Conservation (phyloP, 2,888 invertebrate species). For the Tetramorium bicarinatum region DNA sequence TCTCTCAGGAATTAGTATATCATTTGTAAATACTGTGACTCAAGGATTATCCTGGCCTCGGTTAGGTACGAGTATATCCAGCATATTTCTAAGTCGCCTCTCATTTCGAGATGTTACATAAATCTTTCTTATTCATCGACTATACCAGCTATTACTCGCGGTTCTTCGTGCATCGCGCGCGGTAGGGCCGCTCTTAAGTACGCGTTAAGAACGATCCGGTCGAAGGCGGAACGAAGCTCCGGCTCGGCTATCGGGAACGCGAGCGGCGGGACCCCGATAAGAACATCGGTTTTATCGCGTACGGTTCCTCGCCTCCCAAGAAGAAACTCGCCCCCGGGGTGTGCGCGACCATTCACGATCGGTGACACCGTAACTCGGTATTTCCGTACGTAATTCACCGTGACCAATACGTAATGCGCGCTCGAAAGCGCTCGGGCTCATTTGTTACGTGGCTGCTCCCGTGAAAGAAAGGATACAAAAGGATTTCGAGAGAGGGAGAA, state of each 20-base stretch:
- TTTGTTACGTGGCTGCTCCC: conserved; percentile 71
- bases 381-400: conserved; percentile 77
- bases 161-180: conserved; percentile 14
- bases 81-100: conserved; percentile 18
- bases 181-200: conserved; percentile 28
- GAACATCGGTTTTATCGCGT: conserved; percentile 65
- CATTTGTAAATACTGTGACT: conserved; percentile 1
- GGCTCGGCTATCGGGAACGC: conserved; percentile 52
- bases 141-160: conserved; percentile 16
- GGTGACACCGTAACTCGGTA: conserved; percentile 77
- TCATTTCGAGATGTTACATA: conserved; percentile 24
- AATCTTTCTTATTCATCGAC: conserved; percentile 51
- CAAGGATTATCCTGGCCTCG: conserved; percentile 9
- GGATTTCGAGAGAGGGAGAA: conserved; percentile 62
- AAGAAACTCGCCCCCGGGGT: conserved; percentile 51
- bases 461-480: conserved; percentile 69
- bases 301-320: conserved; percentile 71
- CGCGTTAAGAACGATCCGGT: conserved; percentile 38
- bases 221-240: conserved; percentile 31
- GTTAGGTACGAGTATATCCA: not conserved
- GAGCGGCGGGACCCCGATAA: conserved; percentile 64
- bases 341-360: conserved; percentile 61
- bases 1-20: conserved; percentile 22
- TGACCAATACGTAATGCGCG: conserved; percentile 76
- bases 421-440: conserved; percentile 69